These are phyloP conservation scores for Noctua fimbriata DNA, from an alignment of 2,888 invertebrate species.

Conservation along the genomic window DNA sequence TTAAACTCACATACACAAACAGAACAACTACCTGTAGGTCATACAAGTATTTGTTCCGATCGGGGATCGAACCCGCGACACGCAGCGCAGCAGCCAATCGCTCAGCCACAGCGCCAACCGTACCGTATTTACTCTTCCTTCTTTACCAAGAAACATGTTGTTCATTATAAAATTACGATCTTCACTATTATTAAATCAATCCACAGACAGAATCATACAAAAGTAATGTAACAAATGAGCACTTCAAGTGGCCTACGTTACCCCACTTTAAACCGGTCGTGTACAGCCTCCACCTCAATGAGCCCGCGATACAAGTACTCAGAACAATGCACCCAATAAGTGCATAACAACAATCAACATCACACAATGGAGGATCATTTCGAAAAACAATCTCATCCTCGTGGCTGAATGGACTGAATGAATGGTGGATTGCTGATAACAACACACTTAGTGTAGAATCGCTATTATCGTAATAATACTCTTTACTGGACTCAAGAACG, in stretches of 20 bases:
- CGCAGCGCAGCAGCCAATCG: background rate
- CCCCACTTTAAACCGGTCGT: constrained; percentile 48
- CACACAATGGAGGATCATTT: constrained; percentile 70
- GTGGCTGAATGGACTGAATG: constrained; percentile 45
- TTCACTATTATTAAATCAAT: background rate
- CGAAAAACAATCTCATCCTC: constrained; percentile 62
- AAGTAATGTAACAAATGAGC: background rate
- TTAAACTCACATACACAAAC: too few relatives aligned
- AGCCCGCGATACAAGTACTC: constrained; percentile 46
- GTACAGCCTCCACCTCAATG: constrained; percentile 54
- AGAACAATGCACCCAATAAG: constrained; percentile 70
- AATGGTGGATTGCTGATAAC: constrained; percentile 38
- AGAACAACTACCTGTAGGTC: too few relatives aligned
- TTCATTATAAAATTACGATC: background rate
- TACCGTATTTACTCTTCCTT: background rate
- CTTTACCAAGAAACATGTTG: background rate
- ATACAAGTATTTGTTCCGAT: too few relatives aligned
- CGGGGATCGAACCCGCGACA: too few relatives aligned
- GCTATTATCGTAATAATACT: background rate
- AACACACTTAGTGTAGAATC: background rate
- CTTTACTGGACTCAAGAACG: background rate
- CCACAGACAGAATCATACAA: background rate
- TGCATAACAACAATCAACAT: constrained; percentile 56
- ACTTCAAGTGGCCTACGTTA: constrained; percentile 22
- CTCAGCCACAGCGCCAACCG: background rate